These are phyloP conservation scores for Adelosebastes latens DNA, from an alignment of 2,797 vertebrate genomes.

Conservation along the genomic window DNA sequence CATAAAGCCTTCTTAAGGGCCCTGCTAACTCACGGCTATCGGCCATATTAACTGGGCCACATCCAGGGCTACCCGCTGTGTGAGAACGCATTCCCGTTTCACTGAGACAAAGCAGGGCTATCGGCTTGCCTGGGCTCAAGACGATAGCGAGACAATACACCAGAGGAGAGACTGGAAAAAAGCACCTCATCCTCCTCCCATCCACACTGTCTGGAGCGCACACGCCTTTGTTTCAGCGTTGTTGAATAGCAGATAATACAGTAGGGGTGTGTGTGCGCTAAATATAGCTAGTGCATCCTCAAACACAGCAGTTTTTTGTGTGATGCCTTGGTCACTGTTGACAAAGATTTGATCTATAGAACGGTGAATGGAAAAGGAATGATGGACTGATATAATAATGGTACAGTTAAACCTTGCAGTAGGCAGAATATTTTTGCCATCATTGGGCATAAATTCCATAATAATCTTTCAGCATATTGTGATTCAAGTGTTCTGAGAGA, in stretches of 20 bases:
- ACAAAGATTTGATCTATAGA: slow-evolving; percentile 10
- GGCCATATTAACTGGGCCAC: slow-evolving; percentile 48
- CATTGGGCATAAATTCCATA: too few species aligned
- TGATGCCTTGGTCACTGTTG: slow-evolving; percentile 1
- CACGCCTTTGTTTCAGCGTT: slow-evolving; percentile 45
- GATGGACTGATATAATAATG: not conserved
- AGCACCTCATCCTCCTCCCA: slow-evolving; percentile 56
- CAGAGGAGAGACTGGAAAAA: slow-evolving; percentile 60
- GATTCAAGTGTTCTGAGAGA: too few species aligned
- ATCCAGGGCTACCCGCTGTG: slow-evolving; percentile 17
- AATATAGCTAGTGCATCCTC: slow-evolving; percentile 28
- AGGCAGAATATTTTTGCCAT: too few species aligned
- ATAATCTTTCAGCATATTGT: too few species aligned
- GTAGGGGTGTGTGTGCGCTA: not conserved
- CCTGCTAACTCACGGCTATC: slow-evolving; percentile 50
- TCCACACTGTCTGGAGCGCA: slow-evolving; percentile 26
- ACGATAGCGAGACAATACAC: slow-evolving; percentile 49
- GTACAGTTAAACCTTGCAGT: not conserved
- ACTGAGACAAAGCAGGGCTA: slow-evolving; percentile 55
- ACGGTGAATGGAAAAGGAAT: not conserved
- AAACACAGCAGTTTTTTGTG: slow-evolving; percentile 34
- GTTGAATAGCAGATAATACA: slow-evolving; percentile 34
- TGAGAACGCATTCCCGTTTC: slow-evolving; percentile 44
- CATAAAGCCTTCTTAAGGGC: slow-evolving; percentile 57
- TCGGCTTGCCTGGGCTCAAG: slow-evolving; percentile 41